phyloP scores from a whole-genome alignment of 2,888 invertebrate species.

The Netelia melanura region DNA sequence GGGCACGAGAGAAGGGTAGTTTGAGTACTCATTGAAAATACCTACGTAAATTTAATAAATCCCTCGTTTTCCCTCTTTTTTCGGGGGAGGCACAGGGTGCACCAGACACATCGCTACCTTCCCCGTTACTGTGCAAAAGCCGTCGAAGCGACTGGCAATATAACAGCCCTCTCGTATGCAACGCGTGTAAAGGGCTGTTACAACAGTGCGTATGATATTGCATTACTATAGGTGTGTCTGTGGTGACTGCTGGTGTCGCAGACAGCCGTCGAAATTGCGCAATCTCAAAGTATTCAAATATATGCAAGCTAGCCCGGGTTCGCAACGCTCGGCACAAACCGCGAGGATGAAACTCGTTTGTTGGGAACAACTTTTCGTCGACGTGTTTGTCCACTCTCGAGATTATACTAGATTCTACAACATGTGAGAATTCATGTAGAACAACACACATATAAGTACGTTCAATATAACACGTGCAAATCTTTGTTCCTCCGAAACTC shows the following conservation, averaged over 20 bases:
- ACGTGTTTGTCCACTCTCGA: slow-evolving; percentile 16
- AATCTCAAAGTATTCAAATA: slow-evolving; percentile 66
- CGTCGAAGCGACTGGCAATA: slow-evolving; percentile 29
- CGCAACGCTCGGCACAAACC: slow-evolving; percentile 14
- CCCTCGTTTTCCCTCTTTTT: not conserved
- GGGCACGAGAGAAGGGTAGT: not conserved
- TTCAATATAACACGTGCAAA: not conserved
- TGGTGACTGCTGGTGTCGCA: slow-evolving; percentile 46
- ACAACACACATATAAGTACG: not conserved
- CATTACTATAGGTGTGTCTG: not conserved
- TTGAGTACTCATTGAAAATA: slow-evolving; percentile 12
- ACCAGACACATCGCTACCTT: slow-evolving; percentile 11
- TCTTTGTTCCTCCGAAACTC: not conserved
- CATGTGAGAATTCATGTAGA: slow-evolving; percentile 13
- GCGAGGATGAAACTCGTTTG: slow-evolving; percentile 48
- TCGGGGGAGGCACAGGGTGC: not conserved
- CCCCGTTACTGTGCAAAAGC: slow-evolving; percentile 1
- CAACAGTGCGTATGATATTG: slow-evolving; percentile 6
- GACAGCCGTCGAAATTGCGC: slow-evolving; percentile 60
- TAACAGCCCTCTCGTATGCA: slow-evolving; percentile 25
- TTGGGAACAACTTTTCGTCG: slow-evolving; percentile 55
- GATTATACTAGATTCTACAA: slow-evolving; percentile 12
- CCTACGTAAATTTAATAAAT: slow-evolving; percentile 33
- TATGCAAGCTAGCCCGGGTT: slow-evolving; percentile 49
- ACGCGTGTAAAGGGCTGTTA: slow-evolving; percentile 20